Evolutionary conservation across 35 echinoderm and acorn worm genomes (phyloP).

Genomic region (Anneissia japonica): DNA sequence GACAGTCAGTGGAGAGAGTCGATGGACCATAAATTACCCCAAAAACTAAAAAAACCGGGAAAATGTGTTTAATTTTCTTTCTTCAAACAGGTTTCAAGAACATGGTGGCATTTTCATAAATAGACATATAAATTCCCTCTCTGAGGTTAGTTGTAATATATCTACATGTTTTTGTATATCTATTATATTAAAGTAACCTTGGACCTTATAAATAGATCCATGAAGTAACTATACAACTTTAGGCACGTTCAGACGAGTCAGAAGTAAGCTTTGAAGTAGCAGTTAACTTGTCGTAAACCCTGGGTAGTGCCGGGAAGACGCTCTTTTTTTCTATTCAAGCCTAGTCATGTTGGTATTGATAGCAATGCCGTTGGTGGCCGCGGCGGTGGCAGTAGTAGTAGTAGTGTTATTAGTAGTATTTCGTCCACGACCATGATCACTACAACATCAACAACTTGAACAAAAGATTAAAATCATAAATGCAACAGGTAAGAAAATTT

Average conservation of each 20-base stretch:
- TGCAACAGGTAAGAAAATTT: no score
- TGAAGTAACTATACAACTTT: not conserved
- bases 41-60: no score
- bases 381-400: no score
- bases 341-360: not conserved
- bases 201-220: not conserved
- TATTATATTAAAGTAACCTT: not conserved
- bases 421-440: no score
- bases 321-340: not conserved
- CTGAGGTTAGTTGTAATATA: conserved; percentile 16
- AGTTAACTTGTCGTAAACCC: not conserved
- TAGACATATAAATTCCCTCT: not conserved
- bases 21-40: no score
- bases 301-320: not conserved
- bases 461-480: no score
- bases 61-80: not conserved
- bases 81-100: not conserved
- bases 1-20: no score
- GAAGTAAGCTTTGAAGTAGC: not conserved
- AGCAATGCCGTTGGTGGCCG: not conserved
- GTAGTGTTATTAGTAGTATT: no score
- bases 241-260: not conserved
- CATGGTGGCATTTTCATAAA: conserved; percentile 5
- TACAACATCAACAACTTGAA: no score
- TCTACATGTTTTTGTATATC: not conserved